Evolutionary conservation across 2,888 invertebrate genomes (phyloP).

Genomic region (Ormia ochracea): DNA sequence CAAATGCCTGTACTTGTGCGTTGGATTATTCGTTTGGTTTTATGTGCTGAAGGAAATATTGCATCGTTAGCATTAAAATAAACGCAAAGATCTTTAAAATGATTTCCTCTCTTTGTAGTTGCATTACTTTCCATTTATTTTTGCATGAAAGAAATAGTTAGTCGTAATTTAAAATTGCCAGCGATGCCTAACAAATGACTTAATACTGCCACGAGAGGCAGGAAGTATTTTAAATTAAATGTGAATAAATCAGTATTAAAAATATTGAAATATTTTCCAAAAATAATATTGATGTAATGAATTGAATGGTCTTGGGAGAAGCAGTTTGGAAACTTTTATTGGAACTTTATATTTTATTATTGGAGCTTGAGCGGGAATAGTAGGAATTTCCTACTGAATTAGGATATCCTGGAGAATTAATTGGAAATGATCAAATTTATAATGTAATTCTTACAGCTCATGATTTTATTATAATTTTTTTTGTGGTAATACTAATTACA

Average conservation of each 20-base stretch:
- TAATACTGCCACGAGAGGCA: constrained; percentile 26
- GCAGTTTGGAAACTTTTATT: too few relatives aligned
- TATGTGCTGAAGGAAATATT: constrained; percentile 57
- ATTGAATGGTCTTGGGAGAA: too few relatives aligned
- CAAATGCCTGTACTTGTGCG: neutral
- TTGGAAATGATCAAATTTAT: too few relatives aligned
- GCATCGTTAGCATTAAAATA: constrained; percentile 58
- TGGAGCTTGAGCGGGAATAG: too few relatives aligned
- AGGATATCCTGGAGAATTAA: too few relatives aligned
- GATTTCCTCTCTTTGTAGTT: constrained; percentile 28
- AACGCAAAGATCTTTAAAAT: constrained; percentile 55
- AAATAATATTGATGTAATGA: too few relatives aligned
- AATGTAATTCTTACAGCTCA: too few relatives aligned
- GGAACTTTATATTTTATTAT: too few relatives aligned
- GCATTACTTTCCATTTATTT: neutral
- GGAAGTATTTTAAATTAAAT: constrained; percentile 48
- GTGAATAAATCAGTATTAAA: neutral
- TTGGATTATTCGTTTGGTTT: neutral
- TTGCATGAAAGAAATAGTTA: neutral
- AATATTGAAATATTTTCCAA: too few relatives aligned
- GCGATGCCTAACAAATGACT: constrained; percentile 52
- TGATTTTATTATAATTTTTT: too few relatives aligned
- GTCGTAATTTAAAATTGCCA: constrained; percentile 51
- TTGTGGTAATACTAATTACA: too few relatives aligned
- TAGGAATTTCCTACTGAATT: too few relatives aligned